Evolutionary conservation across 2,113 vertebrate species (phyloP).

Genomic region (Lasiurus borealis): DNA sequence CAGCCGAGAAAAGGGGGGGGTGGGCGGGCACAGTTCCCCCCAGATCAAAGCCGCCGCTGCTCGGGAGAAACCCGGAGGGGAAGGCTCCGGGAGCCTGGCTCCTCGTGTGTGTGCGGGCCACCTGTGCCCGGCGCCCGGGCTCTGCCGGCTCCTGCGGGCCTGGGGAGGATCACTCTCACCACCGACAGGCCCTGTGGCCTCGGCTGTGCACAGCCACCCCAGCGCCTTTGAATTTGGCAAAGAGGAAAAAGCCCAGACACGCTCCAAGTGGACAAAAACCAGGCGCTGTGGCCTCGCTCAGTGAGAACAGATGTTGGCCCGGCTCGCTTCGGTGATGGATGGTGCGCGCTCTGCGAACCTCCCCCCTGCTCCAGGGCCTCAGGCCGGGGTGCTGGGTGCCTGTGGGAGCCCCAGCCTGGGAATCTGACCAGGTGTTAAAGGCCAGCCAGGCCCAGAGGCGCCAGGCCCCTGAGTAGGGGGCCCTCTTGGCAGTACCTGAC

Average conservation of each 20-base stretch:
- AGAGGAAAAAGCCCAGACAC: conserved; percentile 72
- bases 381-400: rapidly evolving
- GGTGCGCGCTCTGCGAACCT: conserved; percentile 54
- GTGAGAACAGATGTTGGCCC: conserved; percentile 87
- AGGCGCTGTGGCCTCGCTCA: conserved; percentile 85
- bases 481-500: background rate
- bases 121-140: conserved; percentile 74
- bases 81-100: background rate
- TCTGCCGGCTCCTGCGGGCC: conserved; percentile 77
- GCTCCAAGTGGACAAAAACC: conserved; percentile 87
- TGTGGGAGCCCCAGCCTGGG: background rate
- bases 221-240: conserved; percentile 87
- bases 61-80: background rate
- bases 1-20: background rate
- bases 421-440: background rate
- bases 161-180: conserved; percentile 87
- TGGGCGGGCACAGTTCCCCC: background rate
- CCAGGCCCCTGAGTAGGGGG: rapidly evolving
- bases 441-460: background rate
- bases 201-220: conserved; percentile 81
- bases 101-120: background rate
- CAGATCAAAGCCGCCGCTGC: background rate
- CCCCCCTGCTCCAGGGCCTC: background rate
- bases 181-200: conserved; percentile 83
- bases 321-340: conserved; percentile 84